Evolutionary conservation across 2,797 vertebrate genomes (phyloP).

Genomic region (Labeo calbasu): DNA sequence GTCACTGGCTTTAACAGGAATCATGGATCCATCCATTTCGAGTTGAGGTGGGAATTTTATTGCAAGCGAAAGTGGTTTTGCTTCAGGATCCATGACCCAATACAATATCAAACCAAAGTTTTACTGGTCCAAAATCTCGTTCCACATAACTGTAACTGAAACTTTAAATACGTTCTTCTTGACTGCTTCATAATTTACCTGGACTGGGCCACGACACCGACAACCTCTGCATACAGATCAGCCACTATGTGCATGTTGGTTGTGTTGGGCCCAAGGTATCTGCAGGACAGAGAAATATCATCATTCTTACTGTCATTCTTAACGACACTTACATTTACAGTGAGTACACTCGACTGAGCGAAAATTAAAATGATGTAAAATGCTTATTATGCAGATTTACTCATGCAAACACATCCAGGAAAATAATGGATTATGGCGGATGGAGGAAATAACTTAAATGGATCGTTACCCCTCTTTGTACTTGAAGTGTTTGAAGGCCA

Average conservation of each 20-base stretch:
- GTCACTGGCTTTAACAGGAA: slow-evolving; percentile 12
- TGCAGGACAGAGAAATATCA: slow-evolving; percentile 61
- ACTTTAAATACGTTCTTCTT: not conserved
- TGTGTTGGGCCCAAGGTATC: slow-evolving; percentile 98
- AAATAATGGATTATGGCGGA: not conserved
- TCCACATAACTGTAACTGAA: not conserved
- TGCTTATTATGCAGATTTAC: not conserved
- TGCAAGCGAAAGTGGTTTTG: not conserved
- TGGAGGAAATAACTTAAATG: slow-evolving; percentile 39
- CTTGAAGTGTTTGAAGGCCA: slow-evolving; percentile 99
- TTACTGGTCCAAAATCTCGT: not conserved
- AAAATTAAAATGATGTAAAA: not conserved
- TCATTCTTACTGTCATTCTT: not conserved
- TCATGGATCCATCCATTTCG: not conserved
- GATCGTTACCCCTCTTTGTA: slow-evolving; percentile 95
- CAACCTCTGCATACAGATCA: slow-evolving; percentile 96
- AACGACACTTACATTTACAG: slow-evolving; percentile 1
- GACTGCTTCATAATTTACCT: slow-evolving; percentile 82
- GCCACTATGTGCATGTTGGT: slow-evolving; percentile 99
- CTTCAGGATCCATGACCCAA: not conserved
- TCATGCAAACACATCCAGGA: not conserved
- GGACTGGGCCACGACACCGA: slow-evolving; percentile 95
- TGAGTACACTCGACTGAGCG: not conserved
- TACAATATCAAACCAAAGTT: not conserved
- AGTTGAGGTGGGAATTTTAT: not conserved